Base-by-base conservation (phyloP, 2,888 invertebrate species). In the Digitonthophagus gazella region DNA sequence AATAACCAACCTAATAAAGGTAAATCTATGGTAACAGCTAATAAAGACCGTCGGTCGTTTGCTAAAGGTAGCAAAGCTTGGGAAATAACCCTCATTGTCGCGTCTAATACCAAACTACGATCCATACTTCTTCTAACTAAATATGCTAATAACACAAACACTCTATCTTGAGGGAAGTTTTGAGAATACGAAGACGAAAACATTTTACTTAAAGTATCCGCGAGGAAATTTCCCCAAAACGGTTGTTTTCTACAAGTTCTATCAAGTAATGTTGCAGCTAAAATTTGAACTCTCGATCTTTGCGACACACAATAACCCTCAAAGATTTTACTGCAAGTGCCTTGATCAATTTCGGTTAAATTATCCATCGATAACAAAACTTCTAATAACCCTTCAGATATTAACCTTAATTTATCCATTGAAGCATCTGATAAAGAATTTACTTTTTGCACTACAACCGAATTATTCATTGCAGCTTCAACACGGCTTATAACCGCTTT, bases 171-270 rank as follows among this genome's bases (percentile, higher is more conserved):
- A 11, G 96, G 93, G 73, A 93, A 92, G 64, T 93, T 90, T 74
- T 89, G 88, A 19, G 90, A 90, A 75, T 93, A 92, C 58, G 91
- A 89, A 0, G 92, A 90, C 0, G 92, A 90, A 80, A 94, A 96
- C 76, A 95, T 89, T 71, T 87, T 86, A 16, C 90, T 88, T 68
- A 97, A 87, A 19, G 92, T 92, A 77, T 92, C 91, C 0, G 95
- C 93, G n/a, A 97, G 85, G 78, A 93, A 95, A 74, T 90, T 88
- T 57, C 96, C 96, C 96, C 97, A 97, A 93, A 95, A 97, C 6
- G 86, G 84, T 78, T 90, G 90, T 66, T 69, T 86, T 65, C 91
- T 91, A 78, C 85, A 85, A 79, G 91, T 90, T 65, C 93, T 88
- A 69, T 95, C 92, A 77, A 94, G 83, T 71, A 96, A 84, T 18